phyloP scores from a whole-genome alignment of 2,797 vertebrate species.

The Clarias platycephalus region DNA sequence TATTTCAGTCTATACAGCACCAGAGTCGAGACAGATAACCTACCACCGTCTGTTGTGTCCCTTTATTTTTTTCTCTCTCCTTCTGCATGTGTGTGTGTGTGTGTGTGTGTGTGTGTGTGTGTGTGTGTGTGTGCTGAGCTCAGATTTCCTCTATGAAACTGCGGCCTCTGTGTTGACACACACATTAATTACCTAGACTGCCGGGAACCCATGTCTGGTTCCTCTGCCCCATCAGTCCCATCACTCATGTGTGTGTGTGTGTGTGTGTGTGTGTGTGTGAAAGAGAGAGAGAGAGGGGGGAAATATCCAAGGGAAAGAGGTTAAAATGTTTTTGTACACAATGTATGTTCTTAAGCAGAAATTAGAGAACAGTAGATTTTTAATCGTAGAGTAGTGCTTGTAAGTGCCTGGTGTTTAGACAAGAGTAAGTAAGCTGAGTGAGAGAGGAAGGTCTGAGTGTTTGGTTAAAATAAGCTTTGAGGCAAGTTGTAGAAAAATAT shows the following conservation, averaged over 20 bases:
- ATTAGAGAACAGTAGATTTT: conserved; percentile 1
- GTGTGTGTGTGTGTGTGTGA: conserved; percentile 9
- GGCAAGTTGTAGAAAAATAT: not conserved
- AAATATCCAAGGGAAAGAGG: not conserved
- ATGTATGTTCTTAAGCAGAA: conserved; percentile 24
- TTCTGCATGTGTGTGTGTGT: conserved; percentile 50
- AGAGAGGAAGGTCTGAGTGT: not conserved
- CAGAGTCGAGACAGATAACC: conserved; percentile 54
- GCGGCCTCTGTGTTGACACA: conserved; percentile 74
- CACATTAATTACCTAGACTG: conserved; percentile 78
- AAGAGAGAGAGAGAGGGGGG: too few relatives aligned
- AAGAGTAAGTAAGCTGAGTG: not conserved
- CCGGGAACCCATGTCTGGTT: conserved; percentile 72
- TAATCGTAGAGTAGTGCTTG: not conserved
- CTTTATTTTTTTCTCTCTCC: conserved; percentile 46
- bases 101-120: conserved; percentile 55
- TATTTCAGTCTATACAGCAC: conserved; percentile 49
- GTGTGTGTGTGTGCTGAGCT: conserved; percentile 73
- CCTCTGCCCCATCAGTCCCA: conserved; percentile 61
- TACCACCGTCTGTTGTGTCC: conserved; percentile 65
- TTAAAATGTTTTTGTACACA: conserved; percentile 52
- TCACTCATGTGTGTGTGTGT: conserved; percentile 30
- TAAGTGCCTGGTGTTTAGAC: not conserved
- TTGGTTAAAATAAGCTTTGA: not conserved
- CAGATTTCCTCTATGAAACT: conserved; percentile 70